These are phyloP conservation scores for Drosophila cardini DNA, from an alignment of 1,140 invertebrate genomes.

Conservation along the genomic window DNA sequence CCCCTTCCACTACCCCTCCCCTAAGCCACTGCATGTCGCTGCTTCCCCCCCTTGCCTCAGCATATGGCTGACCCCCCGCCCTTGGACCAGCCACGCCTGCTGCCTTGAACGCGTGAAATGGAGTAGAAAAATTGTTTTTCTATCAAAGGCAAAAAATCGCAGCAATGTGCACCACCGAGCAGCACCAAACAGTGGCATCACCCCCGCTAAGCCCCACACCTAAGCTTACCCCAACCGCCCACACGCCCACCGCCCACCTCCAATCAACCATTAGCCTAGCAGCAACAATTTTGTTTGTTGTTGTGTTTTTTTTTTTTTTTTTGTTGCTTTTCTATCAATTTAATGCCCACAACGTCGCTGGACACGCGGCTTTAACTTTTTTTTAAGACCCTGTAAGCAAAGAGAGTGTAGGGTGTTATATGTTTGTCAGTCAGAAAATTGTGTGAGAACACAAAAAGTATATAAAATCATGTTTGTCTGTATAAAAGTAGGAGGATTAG, in stretches of 20 bases:
- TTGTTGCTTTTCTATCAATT: conserved; percentile 63
- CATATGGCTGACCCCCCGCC: not conserved
- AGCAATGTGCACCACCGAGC: conserved; percentile 40
- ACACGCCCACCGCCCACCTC: not conserved
- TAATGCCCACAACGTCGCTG: conserved; percentile 68
- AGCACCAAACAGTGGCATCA: conserved; percentile 2
- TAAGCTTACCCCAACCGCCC: not conserved
- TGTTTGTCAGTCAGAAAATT: too few species aligned
- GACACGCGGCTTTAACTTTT: conserved; percentile 76
- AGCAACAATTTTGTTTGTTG: conserved; percentile 50
- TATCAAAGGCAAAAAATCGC: conserved; percentile 80
- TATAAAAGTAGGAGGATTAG: too few species aligned
- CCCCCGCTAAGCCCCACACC: not conserved
- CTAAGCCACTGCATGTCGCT: not conserved
- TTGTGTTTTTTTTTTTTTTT: too few species aligned
- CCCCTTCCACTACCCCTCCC: not conserved
- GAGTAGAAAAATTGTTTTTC: conserved; percentile 83
- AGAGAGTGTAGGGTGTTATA: too few species aligned
- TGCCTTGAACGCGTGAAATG: conserved; percentile 82
- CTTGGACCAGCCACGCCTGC: conserved; percentile 21
- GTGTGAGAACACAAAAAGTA: too few species aligned
- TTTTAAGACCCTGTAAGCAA: conserved; percentile 1
- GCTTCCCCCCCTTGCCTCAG: not conserved
- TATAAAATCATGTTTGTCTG: too few species aligned
- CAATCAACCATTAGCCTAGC: conserved; percentile 34